Evolutionary conservation across 2,888 invertebrate genomes (phyloP).

Genomic region (Heliconius ethilla): DNA sequence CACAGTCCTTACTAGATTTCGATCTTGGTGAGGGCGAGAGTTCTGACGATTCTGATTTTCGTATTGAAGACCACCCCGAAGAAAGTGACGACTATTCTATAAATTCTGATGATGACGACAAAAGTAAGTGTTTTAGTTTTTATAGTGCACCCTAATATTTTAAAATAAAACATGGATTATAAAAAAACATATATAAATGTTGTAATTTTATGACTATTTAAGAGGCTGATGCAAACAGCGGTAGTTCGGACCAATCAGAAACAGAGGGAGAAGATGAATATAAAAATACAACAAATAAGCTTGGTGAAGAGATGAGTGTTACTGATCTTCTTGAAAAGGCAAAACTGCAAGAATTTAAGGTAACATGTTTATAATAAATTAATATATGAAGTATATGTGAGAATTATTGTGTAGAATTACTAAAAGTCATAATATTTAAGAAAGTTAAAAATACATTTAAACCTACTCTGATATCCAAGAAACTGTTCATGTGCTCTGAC

Average conservation of each 20-base stretch:
- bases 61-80: slow-evolving; percentile 92
- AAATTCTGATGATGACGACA: slow-evolving; percentile 85
- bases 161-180: background rate
- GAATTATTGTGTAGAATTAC: background rate
- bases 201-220: slow-evolving; percentile 34
- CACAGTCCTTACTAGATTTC: slow-evolving; percentile 89
- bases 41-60: slow-evolving; percentile 96
- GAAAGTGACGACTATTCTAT: slow-evolving; percentile 89
- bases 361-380: slow-evolving; percentile 46
- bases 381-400: background rate
- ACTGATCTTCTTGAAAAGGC: slow-evolving; percentile 70
- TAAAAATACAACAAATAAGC: slow-evolving; percentile 64
- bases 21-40: slow-evolving; percentile 95
- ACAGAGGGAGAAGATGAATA: slow-evolving; percentile 69
- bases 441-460: too few relatives aligned
- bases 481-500: background rate
- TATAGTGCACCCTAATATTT: background rate
- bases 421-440: slow-evolving; percentile 1
- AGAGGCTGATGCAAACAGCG: slow-evolving; percentile 61
- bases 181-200: background rate
- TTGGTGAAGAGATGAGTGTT: slow-evolving; percentile 67
- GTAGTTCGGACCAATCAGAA: slow-evolving; percentile 70
- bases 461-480: background rate
- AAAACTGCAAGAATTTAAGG: slow-evolving; percentile 75
- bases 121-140: slow-evolving; percentile 65